Percentiles rank a stretch among this genome's conserved stretches.
These are phyloP conservation scores for Apoderus coryli DNA, from an alignment of 2,888 invertebrate genomes.

Conservation along the genomic window DNA sequence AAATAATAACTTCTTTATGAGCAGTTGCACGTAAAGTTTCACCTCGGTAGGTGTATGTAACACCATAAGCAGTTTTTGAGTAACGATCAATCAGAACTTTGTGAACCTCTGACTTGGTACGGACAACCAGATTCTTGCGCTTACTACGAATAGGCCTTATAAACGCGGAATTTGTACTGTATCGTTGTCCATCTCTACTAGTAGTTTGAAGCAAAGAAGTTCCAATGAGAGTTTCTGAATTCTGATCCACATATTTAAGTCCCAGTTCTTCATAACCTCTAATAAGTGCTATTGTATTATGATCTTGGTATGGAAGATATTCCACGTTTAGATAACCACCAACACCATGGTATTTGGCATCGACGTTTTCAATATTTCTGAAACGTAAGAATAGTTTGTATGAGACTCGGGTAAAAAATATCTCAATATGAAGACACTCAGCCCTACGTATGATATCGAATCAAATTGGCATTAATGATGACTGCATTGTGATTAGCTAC, in stretches of 20 bases:
- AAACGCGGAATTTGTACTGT: conserved; percentile 47
- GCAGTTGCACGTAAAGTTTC: conserved; percentile 32
- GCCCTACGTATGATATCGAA: too few relatives aligned
- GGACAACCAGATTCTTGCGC: conserved; percentile 35
- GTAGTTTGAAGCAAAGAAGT: conserved; percentile 46
- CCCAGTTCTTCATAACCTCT: conserved; percentile 44
- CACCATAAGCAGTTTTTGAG: conserved; percentile 34
- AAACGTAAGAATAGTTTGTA: too few relatives aligned
- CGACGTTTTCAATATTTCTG: conserved; percentile 6
- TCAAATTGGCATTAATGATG: too few relatives aligned
- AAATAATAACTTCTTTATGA: conserved; percentile 44
- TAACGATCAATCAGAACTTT: conserved; percentile 41
- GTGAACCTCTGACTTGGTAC: conserved; percentile 37
- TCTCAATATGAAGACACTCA: too few relatives aligned
- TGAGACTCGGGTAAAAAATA: too few relatives aligned
- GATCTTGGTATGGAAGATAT: conserved; percentile 43
- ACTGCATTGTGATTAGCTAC: too few relatives aligned
- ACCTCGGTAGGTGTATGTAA: conserved; percentile 36
- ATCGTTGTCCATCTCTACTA: conserved; percentile 36
- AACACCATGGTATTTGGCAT: conserved; percentile 16
- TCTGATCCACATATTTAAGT: too few relatives aligned
- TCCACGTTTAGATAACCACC: conserved; percentile 49
- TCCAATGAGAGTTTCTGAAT: conserved; percentile 41
- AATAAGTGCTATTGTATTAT: conserved; percentile 39
- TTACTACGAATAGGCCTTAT: conserved; percentile 44